Conservation (phyloP, 2,888 invertebrate genomes). For the Eupithecia subumbrata region DNA sequence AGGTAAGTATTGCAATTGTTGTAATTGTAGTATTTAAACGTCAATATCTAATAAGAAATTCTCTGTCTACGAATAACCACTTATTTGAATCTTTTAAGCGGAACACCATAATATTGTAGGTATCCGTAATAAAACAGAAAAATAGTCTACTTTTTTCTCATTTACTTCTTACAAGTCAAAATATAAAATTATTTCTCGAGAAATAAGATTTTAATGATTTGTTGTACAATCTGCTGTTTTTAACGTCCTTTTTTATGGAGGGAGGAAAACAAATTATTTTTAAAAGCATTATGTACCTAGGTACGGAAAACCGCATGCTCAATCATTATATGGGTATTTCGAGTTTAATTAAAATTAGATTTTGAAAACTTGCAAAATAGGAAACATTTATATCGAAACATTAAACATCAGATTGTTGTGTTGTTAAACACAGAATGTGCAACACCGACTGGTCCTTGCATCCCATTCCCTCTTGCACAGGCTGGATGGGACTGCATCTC, state of each 20-base stretch:
- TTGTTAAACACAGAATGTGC: constrained; percentile 46
- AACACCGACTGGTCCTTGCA: constrained; percentile 52
- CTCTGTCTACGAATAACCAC: neutral
- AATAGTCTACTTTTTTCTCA: neutral
- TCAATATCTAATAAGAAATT: neutral
- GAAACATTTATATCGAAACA: neutral
- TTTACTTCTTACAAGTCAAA: neutral
- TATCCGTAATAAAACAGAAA: neutral
- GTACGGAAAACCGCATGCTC: neutral
- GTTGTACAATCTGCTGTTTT: neutral
- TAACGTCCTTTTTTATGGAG: neutral
- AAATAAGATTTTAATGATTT: neutral
- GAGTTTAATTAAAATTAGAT: neutral
- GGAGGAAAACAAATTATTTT: neutral
- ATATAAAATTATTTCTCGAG: neutral
- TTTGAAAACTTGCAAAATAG: neutral
- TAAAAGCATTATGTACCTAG: neutral
- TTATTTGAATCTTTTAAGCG: neutral
- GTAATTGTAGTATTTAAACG: neutral
- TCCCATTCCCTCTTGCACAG: constrained; percentile 47
- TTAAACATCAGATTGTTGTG: constrained; percentile 39
- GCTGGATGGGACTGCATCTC: constrained; percentile 45
- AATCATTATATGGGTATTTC: neutral
- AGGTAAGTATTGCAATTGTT: neutral
- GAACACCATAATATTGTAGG: neutral